Evolutionary conservation across 1,140 invertebrate genomes (phyloP).

Genomic region (Potamilus streckersoni): DNA sequence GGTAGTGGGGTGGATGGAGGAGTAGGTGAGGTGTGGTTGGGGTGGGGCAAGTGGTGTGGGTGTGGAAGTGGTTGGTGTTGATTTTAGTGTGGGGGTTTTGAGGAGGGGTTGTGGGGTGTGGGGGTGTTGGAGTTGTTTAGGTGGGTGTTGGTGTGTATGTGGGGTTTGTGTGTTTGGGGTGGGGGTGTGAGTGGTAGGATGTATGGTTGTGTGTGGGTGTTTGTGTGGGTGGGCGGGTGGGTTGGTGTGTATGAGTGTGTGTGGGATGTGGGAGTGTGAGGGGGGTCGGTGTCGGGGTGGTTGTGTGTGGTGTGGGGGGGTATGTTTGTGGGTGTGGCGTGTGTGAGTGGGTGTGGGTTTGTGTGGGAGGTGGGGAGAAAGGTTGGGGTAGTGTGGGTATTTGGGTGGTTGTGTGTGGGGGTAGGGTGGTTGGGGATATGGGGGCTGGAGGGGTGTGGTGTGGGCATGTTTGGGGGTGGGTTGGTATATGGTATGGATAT

Average conservation of each 20-base stretch:
- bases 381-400: not conserved
- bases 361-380: not conserved
- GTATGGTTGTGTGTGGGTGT: not conserved
- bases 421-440: not conserved
- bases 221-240: too few relatives aligned
- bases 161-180: not conserved
- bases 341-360: too few relatives aligned
- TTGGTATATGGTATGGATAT: too few relatives aligned
- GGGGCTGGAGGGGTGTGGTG: too few relatives aligned
- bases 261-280: not conserved
- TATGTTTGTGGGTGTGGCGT: not conserved
- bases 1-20: not conserved
- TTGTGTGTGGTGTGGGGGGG: not conserved
- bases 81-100: not conserved
- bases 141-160: not conserved
- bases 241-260: not conserved
- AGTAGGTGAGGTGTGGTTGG: not conserved
- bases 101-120: not conserved
- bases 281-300: not conserved
- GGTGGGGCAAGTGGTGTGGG: not conserved
- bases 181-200: not conserved
- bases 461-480: not conserved
- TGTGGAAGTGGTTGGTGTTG: not conserved
- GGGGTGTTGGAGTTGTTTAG: not conserved
- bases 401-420: not conserved